Base-by-base conservation (phyloP, 2,113 vertebrate species). In the Ctenodactylus gundi region DNA sequence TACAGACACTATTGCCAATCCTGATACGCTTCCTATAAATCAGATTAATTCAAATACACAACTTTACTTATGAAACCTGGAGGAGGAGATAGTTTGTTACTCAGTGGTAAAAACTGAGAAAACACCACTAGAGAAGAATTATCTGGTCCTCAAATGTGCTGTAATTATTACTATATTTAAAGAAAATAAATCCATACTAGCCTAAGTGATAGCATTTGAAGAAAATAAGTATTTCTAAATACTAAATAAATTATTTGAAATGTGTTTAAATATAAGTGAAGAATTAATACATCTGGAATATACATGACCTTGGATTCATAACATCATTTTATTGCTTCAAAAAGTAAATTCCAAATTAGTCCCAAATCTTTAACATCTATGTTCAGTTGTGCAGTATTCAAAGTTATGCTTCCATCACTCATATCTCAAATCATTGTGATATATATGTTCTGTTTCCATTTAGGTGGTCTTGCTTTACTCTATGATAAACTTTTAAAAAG, bases 21-120 rank as follows among this genome's bases (percentile, higher is more conserved):
- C 14, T 84, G 13, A 68, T 36, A 34, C 2, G 46, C 10, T 80
- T 85, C 5, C 17, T 31, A 55, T 86, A 36, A 91, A 46, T 0
- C 3, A 80, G 14, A 6, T 75, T 94, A 7, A 4, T 11, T 64
- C 14, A 62, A 36, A 83, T 65, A 92, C 87, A 39, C 36, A 65
- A 94, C 23, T 51, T 80, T 67, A 67, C 21, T 95, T 78, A 34
- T 9, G 11, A 82, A 62, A 57, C 9, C 83, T 46, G 14, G 4
- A 81, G 67, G 2, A 91, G 3, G 70, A 88, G 49, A 51, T 92
- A 57, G 60, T 82, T 27, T 60, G 1, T 67, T 62, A 5, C 6
- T 41, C 1, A 21, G 29, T 88, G 18, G 49, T 13, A 57, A 77
- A 55, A 27, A 49, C 77, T 76, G 9, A 17, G 75, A 27, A 95